A percentile compares a stretch with the other conserved stretches of the same genome.
Conservation (phyloP, 2,888 invertebrate species). For the Ochropacha duplaris region DNA sequence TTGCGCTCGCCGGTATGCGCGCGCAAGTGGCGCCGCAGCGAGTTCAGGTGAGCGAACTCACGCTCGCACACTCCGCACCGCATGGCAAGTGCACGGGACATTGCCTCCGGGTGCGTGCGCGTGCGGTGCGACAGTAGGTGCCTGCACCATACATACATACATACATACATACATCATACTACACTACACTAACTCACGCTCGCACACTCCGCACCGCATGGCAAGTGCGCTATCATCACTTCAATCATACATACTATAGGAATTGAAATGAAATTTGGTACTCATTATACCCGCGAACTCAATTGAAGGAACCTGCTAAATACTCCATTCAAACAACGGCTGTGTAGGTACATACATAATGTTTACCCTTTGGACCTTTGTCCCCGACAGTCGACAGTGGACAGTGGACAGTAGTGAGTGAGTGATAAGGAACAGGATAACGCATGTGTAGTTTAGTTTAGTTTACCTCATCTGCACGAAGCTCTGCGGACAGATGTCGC, state of each 20-base stretch:
- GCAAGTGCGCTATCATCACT: slow-evolving; percentile 60
- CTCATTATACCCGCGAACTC: too few relatives aligned
- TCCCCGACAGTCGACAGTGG: too few relatives aligned
- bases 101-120: slow-evolving; percentile 62
- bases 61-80: slow-evolving; percentile 72
- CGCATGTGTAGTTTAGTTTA: too few relatives aligned
- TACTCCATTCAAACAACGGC: too few relatives aligned
- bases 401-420: too few relatives aligned
- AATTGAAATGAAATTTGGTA: too few relatives aligned
- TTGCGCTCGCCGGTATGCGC: slow-evolving; percentile 78
- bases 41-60: slow-evolving; percentile 78
- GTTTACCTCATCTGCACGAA: slow-evolving; percentile 66
- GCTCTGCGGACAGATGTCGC: slow-evolving; percentile 72
- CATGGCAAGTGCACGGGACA: slow-evolving; percentile 59
- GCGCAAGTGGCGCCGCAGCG: slow-evolving; percentile 73
- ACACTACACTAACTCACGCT: slow-evolving; percentile 73
- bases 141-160: slow-evolving; percentile 18
- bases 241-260: too few relatives aligned
- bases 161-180: too few relatives aligned
- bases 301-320: too few relatives aligned
- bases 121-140: slow-evolving; percentile 67
- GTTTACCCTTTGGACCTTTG: too few relatives aligned
- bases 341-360: too few relatives aligned
- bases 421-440: too few relatives aligned
- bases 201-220: slow-evolving; percentile 71